phyloP scores from a whole-genome alignment of 2,888 invertebrate genomes.

The Hypercompe scribonia region DNA sequence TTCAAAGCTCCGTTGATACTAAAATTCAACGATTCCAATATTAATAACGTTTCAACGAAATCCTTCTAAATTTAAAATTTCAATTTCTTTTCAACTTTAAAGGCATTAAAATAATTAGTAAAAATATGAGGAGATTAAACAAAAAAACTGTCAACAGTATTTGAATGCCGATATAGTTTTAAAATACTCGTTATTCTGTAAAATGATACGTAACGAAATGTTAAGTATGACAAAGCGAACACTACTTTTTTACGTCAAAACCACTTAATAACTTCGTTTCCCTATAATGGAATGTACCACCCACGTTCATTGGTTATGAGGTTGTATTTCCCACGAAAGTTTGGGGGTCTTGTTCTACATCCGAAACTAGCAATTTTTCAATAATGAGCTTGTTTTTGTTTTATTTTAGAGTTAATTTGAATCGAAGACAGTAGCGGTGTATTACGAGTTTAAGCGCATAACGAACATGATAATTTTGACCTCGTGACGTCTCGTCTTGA shows the following conservation, averaged over 20 bases:
- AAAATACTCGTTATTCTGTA: no score
- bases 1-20: neutral
- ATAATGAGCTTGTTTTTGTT: neutral
- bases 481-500: conserved; percentile 35
- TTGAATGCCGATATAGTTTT: no score
- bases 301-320: no score
- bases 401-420: neutral
- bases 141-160: no score
- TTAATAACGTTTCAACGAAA: neutral
- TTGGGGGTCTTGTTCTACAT: no score
- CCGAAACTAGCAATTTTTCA: neutral
- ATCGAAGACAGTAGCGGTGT: conserved; percentile 27
- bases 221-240: no score
- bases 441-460: conserved; percentile 24
- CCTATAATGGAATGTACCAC: no score
- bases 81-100: neutral
- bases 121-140: neutral
- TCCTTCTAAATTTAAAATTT: neutral
- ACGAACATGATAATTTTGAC: conserved; percentile 43
- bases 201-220: no score
- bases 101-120: neutral
- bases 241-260: no score
- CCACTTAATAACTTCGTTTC: no score
- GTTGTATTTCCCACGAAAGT: no score
- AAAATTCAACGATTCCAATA: neutral